phyloP scores from a whole-genome alignment of 2,888 invertebrate genomes.

The Brachynemurus nebulosus region DNA sequence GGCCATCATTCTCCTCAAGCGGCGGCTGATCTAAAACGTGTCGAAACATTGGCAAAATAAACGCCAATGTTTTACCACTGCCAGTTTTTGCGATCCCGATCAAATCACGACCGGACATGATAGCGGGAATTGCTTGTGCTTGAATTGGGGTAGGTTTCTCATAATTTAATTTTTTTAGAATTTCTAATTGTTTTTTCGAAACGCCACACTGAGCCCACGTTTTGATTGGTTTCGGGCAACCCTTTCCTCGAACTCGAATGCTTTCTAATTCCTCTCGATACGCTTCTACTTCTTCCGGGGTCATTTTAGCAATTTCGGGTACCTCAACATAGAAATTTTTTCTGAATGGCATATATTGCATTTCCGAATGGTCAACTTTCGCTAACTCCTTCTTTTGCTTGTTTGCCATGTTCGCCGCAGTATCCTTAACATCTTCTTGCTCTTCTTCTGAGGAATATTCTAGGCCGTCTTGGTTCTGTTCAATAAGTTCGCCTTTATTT shows the following conservation, averaged over 20 bases:
- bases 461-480: conserved; percentile 94
- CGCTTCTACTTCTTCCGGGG: conserved; percentile 68
- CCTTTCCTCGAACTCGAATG: conserved; percentile 90
- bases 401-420: conserved; percentile 75
- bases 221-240: conserved; percentile 89
- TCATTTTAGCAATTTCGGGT: conserved; percentile 88
- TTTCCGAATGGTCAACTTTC: conserved; percentile 78
- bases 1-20: conserved; percentile 93
- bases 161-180: conserved; percentile 77
- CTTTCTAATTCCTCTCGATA: conserved; percentile 86
- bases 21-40: conserved; percentile 91
- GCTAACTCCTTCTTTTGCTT: conserved; percentile 87
- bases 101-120: conserved; percentile 92
- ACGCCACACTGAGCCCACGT: conserved; percentile 98
- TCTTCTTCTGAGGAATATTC: conserved; percentile 98
- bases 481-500: conserved; percentile 95
- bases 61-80: conserved; percentile 96
- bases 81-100: conserved; percentile 99
- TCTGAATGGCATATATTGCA: conserved; percentile 78
- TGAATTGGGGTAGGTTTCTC: conserved; percentile 99
- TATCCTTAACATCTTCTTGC: conserved; percentile 83
- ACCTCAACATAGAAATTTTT: conserved; percentile 98
- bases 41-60: conserved; percentile 92
- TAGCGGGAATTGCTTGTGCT: conserved; percentile 91
- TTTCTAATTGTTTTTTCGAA: conserved; percentile 87